A percentile compares a stretch with the other conserved stretches of the same genome.
phyloP scores from a whole-genome alignment of 2,888 invertebrate species.

The Invenusta paracnida region DNA sequence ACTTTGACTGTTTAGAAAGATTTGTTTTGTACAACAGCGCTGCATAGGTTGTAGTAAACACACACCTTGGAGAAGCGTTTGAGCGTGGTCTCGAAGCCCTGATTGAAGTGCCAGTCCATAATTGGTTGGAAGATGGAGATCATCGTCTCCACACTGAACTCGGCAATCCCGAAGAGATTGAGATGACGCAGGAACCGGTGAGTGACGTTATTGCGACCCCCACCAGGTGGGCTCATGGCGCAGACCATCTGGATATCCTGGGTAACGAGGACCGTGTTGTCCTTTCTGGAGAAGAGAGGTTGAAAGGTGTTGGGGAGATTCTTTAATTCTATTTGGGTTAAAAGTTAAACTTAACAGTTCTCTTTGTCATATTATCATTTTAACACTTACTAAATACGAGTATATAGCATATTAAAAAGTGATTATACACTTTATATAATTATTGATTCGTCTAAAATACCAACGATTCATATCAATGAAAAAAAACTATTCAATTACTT shows the following conservation, averaged over 20 bases:
- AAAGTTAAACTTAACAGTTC: no score
- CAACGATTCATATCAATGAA: no score
- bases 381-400: no score
- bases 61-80: slow-evolving; percentile 55
- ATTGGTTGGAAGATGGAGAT: slow-evolving; percentile 59
- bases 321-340: background rate
- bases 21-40: no score
- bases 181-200: slow-evolving; percentile 58
- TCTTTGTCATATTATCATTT: slow-evolving; percentile 1
- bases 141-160: slow-evolving; percentile 59
- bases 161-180: slow-evolving; percentile 57
- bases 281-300: slow-evolving; percentile 51
- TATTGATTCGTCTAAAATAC: no score
- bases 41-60: background rate
- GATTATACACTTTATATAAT: no score
- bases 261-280: slow-evolving; percentile 54
- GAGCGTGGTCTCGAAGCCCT: slow-evolving; percentile 53
- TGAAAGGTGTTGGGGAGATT: background rate
- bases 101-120: slow-evolving; percentile 58
- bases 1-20: no score
- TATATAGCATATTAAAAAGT: no score
- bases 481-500: no score
- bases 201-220: slow-evolving; percentile 58
- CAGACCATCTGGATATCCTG: slow-evolving; percentile 56
- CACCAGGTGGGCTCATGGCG: slow-evolving; percentile 60